Evolutionary conservation across 2,113 vertebrate species (phyloP).

Genomic region (Elachura formosa): DNA sequence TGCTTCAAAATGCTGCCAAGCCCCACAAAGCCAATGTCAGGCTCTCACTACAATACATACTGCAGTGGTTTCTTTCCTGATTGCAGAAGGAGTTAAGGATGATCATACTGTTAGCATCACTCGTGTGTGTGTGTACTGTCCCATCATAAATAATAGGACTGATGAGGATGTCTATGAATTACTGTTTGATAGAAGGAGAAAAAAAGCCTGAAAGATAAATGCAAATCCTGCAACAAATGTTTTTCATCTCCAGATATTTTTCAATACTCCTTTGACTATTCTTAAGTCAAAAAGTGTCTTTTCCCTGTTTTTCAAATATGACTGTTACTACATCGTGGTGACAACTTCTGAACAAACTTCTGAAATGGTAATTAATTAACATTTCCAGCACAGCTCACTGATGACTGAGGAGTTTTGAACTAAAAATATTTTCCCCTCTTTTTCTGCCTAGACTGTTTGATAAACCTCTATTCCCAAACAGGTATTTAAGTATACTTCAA

Average conservation of each 20-base stretch:
- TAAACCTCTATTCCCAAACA: background rate
- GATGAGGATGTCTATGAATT: background rate
- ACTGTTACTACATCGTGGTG: background rate
- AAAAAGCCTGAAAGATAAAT: background rate
- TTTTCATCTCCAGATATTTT: background rate
- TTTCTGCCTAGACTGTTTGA: background rate
- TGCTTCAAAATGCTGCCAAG: background rate
- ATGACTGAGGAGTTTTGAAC: background rate
- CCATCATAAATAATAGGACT: background rate
- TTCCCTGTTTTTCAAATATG: background rate
- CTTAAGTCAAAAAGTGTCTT: background rate
- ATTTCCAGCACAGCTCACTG: background rate
- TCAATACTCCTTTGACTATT: background rate
- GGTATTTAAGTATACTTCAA: constrained; percentile 7
- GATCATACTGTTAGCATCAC: background rate
- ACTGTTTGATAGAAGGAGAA: rapidly evolving
- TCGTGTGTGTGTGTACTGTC: background rate
- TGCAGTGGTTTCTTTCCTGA: background rate
- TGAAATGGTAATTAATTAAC: background rate
- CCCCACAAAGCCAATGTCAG: background rate
- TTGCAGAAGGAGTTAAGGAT: background rate
- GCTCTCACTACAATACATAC: background rate
- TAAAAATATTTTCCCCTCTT: background rate
- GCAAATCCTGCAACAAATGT: background rate
- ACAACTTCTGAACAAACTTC: background rate